Evolutionary conservation across 2,797 vertebrate genomes (phyloP).

Genomic region (Adrianichthys oophorus): DNA sequence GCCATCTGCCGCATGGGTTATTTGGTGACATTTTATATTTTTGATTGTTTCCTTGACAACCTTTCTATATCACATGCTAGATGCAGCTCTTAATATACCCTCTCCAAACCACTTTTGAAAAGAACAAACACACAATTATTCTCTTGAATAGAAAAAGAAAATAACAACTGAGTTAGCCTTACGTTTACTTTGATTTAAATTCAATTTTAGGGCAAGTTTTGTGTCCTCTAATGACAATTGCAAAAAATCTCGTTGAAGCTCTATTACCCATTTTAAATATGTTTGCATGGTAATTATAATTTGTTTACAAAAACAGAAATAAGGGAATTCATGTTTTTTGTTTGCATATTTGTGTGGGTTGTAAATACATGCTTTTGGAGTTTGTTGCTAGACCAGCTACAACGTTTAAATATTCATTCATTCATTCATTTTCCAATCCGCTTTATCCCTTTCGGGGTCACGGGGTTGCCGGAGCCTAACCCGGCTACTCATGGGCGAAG

Average conservation of each 20-base stretch:
- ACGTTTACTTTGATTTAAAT: background rate
- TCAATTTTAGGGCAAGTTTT: background rate
- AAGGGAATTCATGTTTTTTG: background rate
- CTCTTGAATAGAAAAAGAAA: background rate
- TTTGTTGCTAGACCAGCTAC: conserved; percentile 38
- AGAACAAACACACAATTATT: too few species aligned
- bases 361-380: background rate
- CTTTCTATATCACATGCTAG: too few species aligned
- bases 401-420: conserved; percentile 18
- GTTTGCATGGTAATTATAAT: background rate
- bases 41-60: too few species aligned
- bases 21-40: too few species aligned
- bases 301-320: too few species aligned
- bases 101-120: too few species aligned
- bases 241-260: background rate
- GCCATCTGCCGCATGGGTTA: too few species aligned
- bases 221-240: background rate
- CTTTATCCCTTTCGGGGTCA: too few species aligned
- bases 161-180: background rate
- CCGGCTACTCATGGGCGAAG: too few species aligned
- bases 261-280: background rate
- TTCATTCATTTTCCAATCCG: too few species aligned
- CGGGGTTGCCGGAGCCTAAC: too few species aligned
- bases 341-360: background rate
- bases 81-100: too few species aligned